Percentiles rank a stretch among this genome's conserved stretches.
Evolutionary conservation across 1,140 invertebrate species (phyloP).

Genomic region (Lordiphosa mommai): DNA sequence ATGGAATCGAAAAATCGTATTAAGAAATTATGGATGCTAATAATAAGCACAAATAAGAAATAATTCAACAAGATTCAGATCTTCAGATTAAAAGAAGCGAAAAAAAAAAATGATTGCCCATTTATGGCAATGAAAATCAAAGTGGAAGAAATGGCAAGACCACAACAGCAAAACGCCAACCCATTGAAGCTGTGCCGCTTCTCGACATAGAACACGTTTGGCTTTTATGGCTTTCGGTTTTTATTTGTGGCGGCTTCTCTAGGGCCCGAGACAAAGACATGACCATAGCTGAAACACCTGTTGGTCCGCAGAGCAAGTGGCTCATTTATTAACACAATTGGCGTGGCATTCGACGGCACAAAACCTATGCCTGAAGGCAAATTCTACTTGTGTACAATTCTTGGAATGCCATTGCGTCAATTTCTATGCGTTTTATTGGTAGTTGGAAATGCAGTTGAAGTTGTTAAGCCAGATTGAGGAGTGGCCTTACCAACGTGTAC

Average conservation of each 20-base stretch:
- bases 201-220: conserved; percentile 31
- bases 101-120: no score
- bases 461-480: not conserved
- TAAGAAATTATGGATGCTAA: no score
- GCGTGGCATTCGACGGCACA: no score
- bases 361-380: conserved; percentile 4
- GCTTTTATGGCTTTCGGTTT: conserved; percentile 61
- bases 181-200: not conserved
- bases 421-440: conserved; percentile 46
- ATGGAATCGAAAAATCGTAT: no score
- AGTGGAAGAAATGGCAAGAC: conserved; percentile 14
- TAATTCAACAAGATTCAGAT: conserved; percentile 1
- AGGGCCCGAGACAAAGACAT: conserved; percentile 10
- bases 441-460: conserved; percentile 15
- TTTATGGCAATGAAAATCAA: conserved; percentile 27
- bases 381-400: no score
- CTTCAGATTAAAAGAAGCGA: no score
- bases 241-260: not conserved
- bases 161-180: not conserved
- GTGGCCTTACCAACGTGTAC: not conserved
- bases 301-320: conserved; percentile 31
- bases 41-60: conserved; percentile 2
- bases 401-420: conserved; percentile 39
- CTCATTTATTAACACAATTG: conserved; percentile 1
- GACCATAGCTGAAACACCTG: conserved; percentile 38